Base-by-base conservation (phyloP, 2,113 vertebrate species). In the Macquaria ambigua region DNA sequence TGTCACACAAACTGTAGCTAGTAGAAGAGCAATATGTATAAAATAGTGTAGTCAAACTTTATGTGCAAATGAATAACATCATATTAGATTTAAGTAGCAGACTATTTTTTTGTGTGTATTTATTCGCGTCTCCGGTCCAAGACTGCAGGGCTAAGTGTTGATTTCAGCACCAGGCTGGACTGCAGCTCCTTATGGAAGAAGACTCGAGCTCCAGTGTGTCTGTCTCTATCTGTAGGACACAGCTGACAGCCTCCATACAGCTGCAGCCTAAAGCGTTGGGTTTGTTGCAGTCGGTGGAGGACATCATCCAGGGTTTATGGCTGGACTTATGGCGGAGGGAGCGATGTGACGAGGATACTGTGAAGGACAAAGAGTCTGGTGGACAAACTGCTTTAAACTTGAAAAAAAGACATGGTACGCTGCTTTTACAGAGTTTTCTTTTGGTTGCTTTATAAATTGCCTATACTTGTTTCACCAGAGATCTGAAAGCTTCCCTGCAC, bases 341-440 rank as follows among this genome's bases (percentile, higher is more conserved):
- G 64, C 23, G 66, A 68, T n/a, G 63, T 66, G 66, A 68, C 14
- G 23, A 68, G 6, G 66, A 48, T 1, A 28, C 41, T 48, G 5
- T 18, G 41, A 48, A 28, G 41, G 63, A 23, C 39, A 21, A 39
- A 37, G 18, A 20, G 28, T 9, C 53, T 21, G n/a, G 34, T n/a
- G 81, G 67, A 72, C 11, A 55, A 69, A 28, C 37, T 5, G 14
- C 8, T 25, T 10, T 1, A 25, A 59, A 28, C 72, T 14, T 28
- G 39, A 1, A 28, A 31, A 31, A 31, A 21, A 79, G 62, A 68
- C 23, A 84, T 84, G 82, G 82, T 84, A 79, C 12, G 68, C 39
- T 73, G 37, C 20, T 41, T 84, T 63, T 64, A 28, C 8, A 41
- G 23, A 43, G 3, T 23, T 76, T n/a, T 25, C 6, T 56, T 56